Percentiles rank a stretch among this genome's conserved stretches.
Evolutionary conservation across 2,888 invertebrate genomes (phyloP).

Genomic region (Lomographa bimaculata): DNA sequence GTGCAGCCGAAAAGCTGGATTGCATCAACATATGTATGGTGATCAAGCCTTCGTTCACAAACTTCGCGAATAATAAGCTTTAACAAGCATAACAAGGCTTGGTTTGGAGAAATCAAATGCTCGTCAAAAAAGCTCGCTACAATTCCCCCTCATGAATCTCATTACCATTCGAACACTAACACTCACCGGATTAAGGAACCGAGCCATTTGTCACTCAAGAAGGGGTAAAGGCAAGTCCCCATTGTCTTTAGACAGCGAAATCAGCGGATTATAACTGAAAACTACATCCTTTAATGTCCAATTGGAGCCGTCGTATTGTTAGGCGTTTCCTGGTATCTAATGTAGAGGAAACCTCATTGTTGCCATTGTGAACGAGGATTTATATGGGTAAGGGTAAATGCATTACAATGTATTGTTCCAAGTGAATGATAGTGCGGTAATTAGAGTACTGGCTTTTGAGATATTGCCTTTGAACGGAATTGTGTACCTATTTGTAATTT

Average conservation of each 20-base stretch:
- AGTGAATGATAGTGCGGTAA: conserved; percentile 18
- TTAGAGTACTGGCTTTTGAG: conserved; percentile 11
- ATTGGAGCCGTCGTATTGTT: conserved; percentile 32
- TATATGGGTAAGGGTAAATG: conserved; percentile 23
- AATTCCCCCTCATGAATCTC: conserved; percentile 24
- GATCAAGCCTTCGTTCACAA: too few relatives aligned
- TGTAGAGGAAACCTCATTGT: conserved; percentile 30
- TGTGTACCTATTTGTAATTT: too few relatives aligned
- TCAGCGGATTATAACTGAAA: conserved; percentile 29
- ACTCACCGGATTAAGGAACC: conserved; percentile 65
- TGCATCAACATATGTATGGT: too few relatives aligned
- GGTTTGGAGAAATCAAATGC: too few relatives aligned
- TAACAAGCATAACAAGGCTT: too few relatives aligned
- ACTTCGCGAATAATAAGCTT: too few relatives aligned
- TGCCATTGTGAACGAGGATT: conserved; percentile 20
- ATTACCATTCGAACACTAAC: conserved; percentile 39
- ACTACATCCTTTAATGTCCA: conserved; percentile 28
- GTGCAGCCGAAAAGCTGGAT: too few relatives aligned
- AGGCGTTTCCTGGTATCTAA: conserved; percentile 28
- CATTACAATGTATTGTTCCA: conserved; percentile 22
- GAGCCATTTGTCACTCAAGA: conserved; percentile 74
- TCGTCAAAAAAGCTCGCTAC: too few relatives aligned
- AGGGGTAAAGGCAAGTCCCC: conserved; percentile 55
- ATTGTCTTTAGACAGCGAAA: conserved; percentile 60
- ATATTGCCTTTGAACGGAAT: conserved; percentile 1